Evolutionary conservation across 2,113 vertebrate genomes (phyloP), one percentile per base, ranked within the genome.

Genomic region (Eudyptes chrysolophus): DNA sequence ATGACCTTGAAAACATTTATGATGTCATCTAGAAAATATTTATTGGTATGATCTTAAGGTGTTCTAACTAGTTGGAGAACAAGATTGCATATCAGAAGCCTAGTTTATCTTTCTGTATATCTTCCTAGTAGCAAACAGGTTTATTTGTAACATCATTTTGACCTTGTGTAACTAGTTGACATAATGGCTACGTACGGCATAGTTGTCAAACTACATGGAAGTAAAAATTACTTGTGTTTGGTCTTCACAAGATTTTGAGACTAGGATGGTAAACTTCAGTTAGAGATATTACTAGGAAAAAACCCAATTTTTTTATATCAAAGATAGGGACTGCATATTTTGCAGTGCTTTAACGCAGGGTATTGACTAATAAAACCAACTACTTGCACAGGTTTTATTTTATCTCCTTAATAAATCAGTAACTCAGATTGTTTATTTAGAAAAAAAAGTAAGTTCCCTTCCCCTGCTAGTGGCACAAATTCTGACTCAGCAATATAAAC

Each of bases 251-350:
- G 18, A 6, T 14, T 89, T 82, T 72, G 80, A 72, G 42, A 60
- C 11, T 19, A 44, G 40, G 30, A 46, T 6, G 4, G 13, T 27
- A 54, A 92, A 51, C 5, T 77, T 83, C 19, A 85, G 30, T 29
- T 76, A 60, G 14, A 88, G 49, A 11, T 51, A 58, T 25, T 29
- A 69, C 16, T 40, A 54, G 30, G 14, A 52, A 57, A 95, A 92
- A 24, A 1, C 0, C 2, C 0, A 0, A 11, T 32, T 87, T 66
- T 38, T 68, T 70, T 13, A 25, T 58, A 18, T 10, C 1, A 0
- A 58, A 70, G 17, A 5, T 12, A 52, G 2, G 4, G 36, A 52
- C 8, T 66, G 13, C 6, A 29, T 90, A 36, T 89, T 92, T 84
- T 84, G 1, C 25, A 7, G 1, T 38, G 29, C 17, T 89, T 86